phyloP scores from a whole-genome alignment of 2,797 vertebrate genomes.

The Enteromius treurensis region DNA sequence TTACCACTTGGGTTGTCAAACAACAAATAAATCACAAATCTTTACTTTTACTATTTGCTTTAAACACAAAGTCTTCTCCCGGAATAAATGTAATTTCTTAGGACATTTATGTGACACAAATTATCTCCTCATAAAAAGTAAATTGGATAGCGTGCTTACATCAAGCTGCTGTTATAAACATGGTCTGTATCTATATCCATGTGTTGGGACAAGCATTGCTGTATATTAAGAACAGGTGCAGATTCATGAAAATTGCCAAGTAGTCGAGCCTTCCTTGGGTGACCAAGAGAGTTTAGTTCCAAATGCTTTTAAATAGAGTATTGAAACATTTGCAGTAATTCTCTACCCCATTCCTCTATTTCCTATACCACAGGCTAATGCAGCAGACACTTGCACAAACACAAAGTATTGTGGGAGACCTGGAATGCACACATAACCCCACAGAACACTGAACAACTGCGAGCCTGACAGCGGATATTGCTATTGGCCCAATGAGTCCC shows the following conservation, averaged over 20 bases:
- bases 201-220: neutral
- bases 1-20: neutral
- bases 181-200: neutral
- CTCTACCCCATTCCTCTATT: neutral
- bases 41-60: constrained; percentile 4
- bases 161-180: constrained; percentile 28
- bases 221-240: neutral
- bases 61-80: neutral
- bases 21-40: neutral
- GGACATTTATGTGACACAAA: constrained; percentile 27
- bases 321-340: neutral
- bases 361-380: neutral
- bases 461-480: constrained; percentile 38
- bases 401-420: constrained; percentile 2
- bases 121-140: neutral
- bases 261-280: neutral
- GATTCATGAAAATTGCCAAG: neutral
- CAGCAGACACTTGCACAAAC: constrained; percentile 34
- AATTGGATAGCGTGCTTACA: neutral
- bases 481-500: constrained; percentile 36
- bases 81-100: neutral
- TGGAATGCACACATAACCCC: constrained; percentile 18
- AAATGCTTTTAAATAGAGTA: neutral
- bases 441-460: constrained; percentile 5
- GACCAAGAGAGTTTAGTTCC: neutral